Percentiles rank a stretch among this genome's conserved stretches.
Conservation (phyloP, 2,113 vertebrate species). For the Zosterops hypoxanthus region DNA sequence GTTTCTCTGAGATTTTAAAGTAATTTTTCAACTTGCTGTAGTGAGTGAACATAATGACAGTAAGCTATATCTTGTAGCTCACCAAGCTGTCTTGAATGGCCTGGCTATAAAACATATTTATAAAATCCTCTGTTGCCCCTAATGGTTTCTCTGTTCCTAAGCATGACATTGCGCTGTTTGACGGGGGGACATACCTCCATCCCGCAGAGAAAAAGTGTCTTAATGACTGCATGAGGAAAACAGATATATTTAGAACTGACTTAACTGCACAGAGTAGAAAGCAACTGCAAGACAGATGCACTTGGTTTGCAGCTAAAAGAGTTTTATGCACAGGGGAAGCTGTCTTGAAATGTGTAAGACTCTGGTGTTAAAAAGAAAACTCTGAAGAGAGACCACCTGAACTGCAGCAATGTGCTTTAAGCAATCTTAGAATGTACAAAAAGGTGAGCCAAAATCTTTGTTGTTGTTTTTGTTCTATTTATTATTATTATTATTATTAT, state of each 20-base stretch:
- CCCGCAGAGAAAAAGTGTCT: background rate
- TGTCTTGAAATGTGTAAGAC: background rate
- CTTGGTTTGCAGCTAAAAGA: background rate
- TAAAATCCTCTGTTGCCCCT: background rate
- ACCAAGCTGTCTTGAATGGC: background rate
- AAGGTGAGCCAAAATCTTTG: background rate
- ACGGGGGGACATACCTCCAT: background rate
- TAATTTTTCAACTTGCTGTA: background rate
- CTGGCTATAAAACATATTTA: background rate
- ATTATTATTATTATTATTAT: no score
- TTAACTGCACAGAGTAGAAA: background rate
- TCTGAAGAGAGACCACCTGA: background rate
- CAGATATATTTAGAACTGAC: background rate
- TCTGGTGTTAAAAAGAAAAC: background rate
- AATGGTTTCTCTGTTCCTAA: background rate
- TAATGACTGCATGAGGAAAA: background rate
- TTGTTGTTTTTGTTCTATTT: no score
- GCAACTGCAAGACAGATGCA: background rate
- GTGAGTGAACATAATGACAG: background rate
- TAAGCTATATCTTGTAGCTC: background rate
- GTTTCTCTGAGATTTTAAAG: background rate
- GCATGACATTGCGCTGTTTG: rapidly evolving
- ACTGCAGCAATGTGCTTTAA: background rate
- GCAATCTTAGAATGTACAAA: background rate
- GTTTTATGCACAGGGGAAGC: background rate